Base-by-base conservation (phyloP, 1,140 invertebrate genomes). In the Panagrolaimus sp. region DNA sequence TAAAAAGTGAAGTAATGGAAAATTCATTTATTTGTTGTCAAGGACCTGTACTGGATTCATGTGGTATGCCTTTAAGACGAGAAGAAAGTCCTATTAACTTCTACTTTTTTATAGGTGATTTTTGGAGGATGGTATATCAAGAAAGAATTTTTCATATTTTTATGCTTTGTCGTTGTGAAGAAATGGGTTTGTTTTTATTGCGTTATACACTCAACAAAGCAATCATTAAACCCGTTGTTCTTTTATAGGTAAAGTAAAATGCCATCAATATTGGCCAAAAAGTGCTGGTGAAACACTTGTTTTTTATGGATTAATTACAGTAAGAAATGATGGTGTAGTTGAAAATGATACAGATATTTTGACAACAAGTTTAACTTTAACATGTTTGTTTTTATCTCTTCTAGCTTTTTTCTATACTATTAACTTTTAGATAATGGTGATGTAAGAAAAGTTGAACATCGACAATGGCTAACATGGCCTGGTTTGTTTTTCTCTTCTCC, bases 41-140 rank as follows among this genome's bases (percentile, higher is more conserved):
- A 84, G 91, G 91, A 23, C 91, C 91, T 8, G 84, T 93, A 76
- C 86, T 89, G 43, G 89, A 91, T 80, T 93, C 91, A 0, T 88
- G 91, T 38, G 31, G 31, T 38, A 38, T 38, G 31, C 7, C 7
- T 38, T 38, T 38, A 4, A 38, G 2, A 38, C 31, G 2, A 4
- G 31, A 4, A 7, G 7, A 4, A 38, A 38, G 2, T 38, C 2
- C 2, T 38, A 38, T 38, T 38, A 38, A 38, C 31, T 38, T 38
- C 2, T 38, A 38, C 2, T 38, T 38, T 7, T 38, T 38, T 38
- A 4, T 38, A 31, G 87, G 87, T 69, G 91, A 93, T 80, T 93
- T 95, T 82, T 96, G 93, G 92, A 86, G 88, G 38, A 93, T 95
- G 91, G 87, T 93, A 0, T 90, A 92, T 87, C 88, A 91, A 74